These are phyloP conservation scores for Uloborus plumipes DNA, from an alignment of 2,888 invertebrate genomes.

Conservation along the genomic window DNA sequence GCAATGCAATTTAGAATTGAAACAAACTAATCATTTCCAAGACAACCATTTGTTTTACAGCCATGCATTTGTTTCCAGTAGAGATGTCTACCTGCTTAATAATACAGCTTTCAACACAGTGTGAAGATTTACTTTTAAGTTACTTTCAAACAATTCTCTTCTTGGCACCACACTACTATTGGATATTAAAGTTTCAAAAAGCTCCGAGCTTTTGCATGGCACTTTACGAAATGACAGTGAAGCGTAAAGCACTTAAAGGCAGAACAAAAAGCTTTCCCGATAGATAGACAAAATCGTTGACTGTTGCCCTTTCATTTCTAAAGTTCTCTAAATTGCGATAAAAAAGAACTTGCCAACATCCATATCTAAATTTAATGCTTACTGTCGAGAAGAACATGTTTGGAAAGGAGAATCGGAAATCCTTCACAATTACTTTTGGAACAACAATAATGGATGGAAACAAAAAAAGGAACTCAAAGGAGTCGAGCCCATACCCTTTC, in stretches of 20 bases:
- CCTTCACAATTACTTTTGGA: conserved; percentile 26
- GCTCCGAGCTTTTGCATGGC: not conserved
- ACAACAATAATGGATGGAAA: conserved; percentile 40
- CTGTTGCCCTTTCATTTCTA: too few species aligned
- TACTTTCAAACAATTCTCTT: too few species aligned
- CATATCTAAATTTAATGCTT: conserved; percentile 29
- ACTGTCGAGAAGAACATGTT: conserved; percentile 3
- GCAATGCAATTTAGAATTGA: too few species aligned
- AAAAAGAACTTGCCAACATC: not conserved
- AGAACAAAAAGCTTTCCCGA: not conserved
- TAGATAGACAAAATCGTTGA: too few species aligned
- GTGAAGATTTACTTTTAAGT: too few species aligned
- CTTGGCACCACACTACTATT: too few species aligned
- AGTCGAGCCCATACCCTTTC: conserved; percentile 27
- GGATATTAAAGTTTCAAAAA: not conserved
- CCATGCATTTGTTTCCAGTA: too few species aligned
- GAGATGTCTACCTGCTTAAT: too few species aligned
- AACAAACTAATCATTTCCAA: too few species aligned
- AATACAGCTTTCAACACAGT: too few species aligned
- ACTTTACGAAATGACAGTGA: not conserved
- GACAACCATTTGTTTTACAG: too few species aligned
- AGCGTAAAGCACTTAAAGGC: not conserved
- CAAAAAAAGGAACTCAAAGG: conserved; percentile 9
- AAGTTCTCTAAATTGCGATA: not conserved
- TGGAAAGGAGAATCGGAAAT: conserved; percentile 14